Percentiles rank a stretch among this genome's conserved stretches.
These are phyloP conservation scores for Anguilla pacifica DNA, from an alignment of 2,797 vertebrate species.

Conservation along the genomic window DNA sequence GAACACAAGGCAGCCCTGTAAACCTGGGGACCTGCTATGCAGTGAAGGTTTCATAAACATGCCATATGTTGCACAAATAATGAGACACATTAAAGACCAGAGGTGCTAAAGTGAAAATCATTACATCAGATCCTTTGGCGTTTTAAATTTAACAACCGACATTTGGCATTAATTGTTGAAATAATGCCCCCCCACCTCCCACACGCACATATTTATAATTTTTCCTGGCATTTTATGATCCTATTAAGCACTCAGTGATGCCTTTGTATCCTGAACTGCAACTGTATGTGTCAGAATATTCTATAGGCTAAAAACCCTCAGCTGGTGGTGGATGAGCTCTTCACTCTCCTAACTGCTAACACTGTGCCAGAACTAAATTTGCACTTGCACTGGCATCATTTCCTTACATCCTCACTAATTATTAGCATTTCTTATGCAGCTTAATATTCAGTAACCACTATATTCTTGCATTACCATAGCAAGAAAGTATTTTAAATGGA, in stretches of 20 bases:
- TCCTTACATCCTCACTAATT: neutral
- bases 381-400: no score
- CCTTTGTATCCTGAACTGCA: neutral
- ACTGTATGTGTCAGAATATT: neutral
- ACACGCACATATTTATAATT: neutral
- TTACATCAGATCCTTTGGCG: neutral
- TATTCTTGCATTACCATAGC: neutral
- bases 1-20: slow-evolving; percentile 50
- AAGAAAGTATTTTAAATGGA: no score
- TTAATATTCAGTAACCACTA: neutral
- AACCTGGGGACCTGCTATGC: slow-evolving; percentile 52
- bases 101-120: slow-evolving; percentile 38
- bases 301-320: no score
- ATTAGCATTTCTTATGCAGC: neutral
- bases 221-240: no score
- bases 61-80: slow-evolving; percentile 48
- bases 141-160: slow-evolving; percentile 50
- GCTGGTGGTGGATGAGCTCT: no score
- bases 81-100: slow-evolving; percentile 47
- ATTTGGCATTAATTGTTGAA: slow-evolving; percentile 36
- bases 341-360: no score
- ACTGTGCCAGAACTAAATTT: no score
- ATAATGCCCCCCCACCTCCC: neutral
- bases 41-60: slow-evolving; percentile 32
- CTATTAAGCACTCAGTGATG: no score